Evolutionary conservation across 2,113 vertebrate species (phyloP).

Genomic region (Chlorodrepanis virens): DNA sequence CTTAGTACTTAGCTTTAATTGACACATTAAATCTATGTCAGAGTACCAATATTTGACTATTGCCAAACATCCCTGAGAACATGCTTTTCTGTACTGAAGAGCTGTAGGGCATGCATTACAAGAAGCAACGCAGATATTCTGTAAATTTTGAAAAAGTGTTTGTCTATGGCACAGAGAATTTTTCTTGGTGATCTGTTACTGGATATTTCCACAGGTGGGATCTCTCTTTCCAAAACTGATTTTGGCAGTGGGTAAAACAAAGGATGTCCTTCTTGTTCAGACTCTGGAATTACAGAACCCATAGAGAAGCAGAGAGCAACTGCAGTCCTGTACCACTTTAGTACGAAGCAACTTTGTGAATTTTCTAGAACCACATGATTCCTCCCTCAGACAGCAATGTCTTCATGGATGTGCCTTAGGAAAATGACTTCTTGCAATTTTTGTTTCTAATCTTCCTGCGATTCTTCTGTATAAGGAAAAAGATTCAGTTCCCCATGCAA

Average conservation of each 20-base stretch:
- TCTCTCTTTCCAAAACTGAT: neutral
- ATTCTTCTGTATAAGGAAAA: neutral
- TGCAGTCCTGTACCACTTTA: neutral
- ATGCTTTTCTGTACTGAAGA: neutral
- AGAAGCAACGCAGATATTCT: neutral
- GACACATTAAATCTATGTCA: slow-evolving; percentile 24
- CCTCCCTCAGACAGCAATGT: neutral
- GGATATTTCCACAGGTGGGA: neutral
- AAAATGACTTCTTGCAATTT: neutral
- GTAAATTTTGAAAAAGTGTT: neutral
- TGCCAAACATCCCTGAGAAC: slow-evolving; percentile 25
- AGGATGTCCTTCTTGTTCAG: neutral
- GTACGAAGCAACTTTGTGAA: neutral
- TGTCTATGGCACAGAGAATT: neutral
- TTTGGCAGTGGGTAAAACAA: neutral
- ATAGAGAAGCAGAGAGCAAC: neutral
- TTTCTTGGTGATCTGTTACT: neutral
- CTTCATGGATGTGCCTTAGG: neutral
- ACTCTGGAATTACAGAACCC: neutral
- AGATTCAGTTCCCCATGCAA: rapidly evolving
- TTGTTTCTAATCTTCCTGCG: neutral
- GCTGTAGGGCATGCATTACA: neutral
- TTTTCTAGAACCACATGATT: neutral
- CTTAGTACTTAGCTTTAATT: slow-evolving; percentile 39
- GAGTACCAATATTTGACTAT: slow-evolving; percentile 33